A percentile compares a stretch with the other conserved stretches of the same genome.
Conservation (phyloP, 2,113 vertebrate species). For the Otocyon megalotis region DNA sequence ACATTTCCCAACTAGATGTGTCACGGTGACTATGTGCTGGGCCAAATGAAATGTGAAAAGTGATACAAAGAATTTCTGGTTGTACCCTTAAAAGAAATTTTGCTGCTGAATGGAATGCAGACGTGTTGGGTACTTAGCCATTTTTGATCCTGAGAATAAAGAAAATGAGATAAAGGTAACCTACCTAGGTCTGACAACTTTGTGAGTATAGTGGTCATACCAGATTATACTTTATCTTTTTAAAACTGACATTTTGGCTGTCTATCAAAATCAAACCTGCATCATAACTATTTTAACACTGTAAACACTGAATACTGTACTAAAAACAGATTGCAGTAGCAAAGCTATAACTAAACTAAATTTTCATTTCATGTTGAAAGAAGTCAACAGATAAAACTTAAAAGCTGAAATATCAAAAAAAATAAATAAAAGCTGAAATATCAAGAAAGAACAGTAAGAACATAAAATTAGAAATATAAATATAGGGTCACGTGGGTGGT, state of each 20-base stretch:
- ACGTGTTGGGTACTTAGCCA: background rate
- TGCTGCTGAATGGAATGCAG: background rate
- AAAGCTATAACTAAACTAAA: background rate
- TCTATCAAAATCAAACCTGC: background rate
- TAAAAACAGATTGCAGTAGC: background rate
- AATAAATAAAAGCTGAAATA: conserved; percentile 62
- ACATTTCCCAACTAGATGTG: conserved; percentile 20
- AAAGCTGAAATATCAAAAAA: conserved; percentile 60
- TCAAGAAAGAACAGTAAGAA: conserved; percentile 3
- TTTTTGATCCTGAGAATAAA: background rate
- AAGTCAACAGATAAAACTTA: conserved; percentile 13
- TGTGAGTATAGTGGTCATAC: background rate
- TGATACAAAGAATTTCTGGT: background rate
- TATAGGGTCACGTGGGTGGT: background rate
- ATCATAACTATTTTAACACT: background rate
- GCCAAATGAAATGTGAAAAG: background rate
- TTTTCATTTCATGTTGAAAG: conserved; percentile 48
- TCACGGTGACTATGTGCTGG: background rate
- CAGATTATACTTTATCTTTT: background rate
- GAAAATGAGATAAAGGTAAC: conserved; percentile 4
- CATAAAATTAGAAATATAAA: conserved; percentile 8
- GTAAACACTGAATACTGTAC: background rate
- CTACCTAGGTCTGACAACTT: background rate
- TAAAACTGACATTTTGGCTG: background rate
- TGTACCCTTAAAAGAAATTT: background rate